phyloP scores from a whole-genome alignment of 2,797 vertebrate genomes.

The Aldrovandia affinis region DNA sequence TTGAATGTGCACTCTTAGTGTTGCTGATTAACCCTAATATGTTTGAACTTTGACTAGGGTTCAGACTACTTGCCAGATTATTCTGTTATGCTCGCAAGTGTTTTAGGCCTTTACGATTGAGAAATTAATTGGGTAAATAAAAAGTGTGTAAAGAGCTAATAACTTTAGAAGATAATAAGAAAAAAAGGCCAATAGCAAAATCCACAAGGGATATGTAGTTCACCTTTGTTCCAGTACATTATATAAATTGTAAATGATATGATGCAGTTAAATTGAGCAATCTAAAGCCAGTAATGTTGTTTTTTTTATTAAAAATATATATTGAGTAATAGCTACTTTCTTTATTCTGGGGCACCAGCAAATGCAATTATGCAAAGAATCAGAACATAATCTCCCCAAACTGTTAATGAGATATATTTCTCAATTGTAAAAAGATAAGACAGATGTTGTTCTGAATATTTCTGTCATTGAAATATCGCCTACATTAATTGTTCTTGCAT shows the following conservation, averaged over 20 bases:
- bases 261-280: constrained; percentile 17
- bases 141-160: not conserved
- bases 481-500: not conserved
- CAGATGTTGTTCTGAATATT: not conserved
- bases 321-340: not conserved
- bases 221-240: not conserved
- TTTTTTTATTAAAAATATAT: not conserved
- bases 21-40: not conserved
- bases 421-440: not conserved
- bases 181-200: too few relatives aligned
- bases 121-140: not conserved
- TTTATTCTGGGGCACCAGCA: not conserved
- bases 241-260: constrained; percentile 23
- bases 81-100: not conserved
- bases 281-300: not conserved
- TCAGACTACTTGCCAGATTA: not conserved
- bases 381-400: not conserved
- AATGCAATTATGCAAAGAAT: constrained; percentile 1
- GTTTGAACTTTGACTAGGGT: not conserved
- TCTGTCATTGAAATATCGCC: not conserved
- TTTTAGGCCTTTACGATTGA: constrained; percentile 12
- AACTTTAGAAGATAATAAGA: too few relatives aligned
- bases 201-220: not conserved
- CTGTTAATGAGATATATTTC: not conserved
- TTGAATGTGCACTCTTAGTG: not conserved